Conservation (phyloP, 2,113 vertebrate species). For the Trichomycterus rosablanca region DNA sequence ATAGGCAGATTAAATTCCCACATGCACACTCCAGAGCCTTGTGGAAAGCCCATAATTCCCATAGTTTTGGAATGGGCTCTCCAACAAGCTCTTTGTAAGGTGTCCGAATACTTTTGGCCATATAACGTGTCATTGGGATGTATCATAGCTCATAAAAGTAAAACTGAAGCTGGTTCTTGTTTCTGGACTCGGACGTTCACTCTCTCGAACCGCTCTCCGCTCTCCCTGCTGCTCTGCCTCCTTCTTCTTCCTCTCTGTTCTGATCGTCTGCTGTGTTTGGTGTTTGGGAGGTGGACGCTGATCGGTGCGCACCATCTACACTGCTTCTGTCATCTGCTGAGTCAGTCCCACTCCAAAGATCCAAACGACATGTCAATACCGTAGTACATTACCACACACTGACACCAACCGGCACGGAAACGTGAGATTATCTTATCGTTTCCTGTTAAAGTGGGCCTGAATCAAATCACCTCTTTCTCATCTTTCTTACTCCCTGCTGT, state of each 20-base stretch:
- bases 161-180: not conserved
- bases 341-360: conserved; percentile 21
- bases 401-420: too few species aligned
- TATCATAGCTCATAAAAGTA: too few species aligned
- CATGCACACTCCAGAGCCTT: too few species aligned
- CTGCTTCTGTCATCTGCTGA: conserved; percentile 25
- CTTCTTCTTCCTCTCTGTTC: conserved; percentile 14
- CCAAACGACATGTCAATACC: not conserved
- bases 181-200: not conserved
- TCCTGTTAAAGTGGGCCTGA: conserved; percentile 10
- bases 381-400: too few species aligned
- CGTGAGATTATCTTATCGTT: too few species aligned
- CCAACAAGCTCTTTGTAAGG: too few species aligned
- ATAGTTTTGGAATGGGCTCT: too few species aligned
- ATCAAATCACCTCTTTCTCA: conserved; percentile 1
- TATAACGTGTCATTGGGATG: too few species aligned
- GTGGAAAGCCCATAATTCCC: too few species aligned
- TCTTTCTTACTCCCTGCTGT: not conserved
- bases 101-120: too few species aligned
- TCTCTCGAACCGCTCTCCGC: not conserved
- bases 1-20: too few species aligned
- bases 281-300: conserved; percentile 18
- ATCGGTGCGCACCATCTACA: not conserved
- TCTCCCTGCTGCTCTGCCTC: not conserved
- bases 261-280: too few species aligned